A percentile compares a stretch with the other conserved stretches of the same genome.
Evolutionary conservation across 2,888 invertebrate genomes (phyloP).

Genomic region (Melipona beecheii): DNA sequence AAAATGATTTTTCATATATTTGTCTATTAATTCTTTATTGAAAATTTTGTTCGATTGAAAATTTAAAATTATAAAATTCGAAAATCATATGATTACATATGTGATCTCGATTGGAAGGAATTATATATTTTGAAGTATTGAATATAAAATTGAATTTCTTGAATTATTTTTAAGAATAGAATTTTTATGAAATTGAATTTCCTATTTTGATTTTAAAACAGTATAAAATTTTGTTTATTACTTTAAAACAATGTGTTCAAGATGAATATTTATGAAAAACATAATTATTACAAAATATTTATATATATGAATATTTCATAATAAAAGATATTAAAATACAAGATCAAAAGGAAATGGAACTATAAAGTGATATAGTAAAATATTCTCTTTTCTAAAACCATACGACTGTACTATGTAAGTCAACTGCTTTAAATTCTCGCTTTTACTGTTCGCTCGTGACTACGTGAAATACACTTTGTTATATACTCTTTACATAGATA

Average conservation of each 20-base stretch:
- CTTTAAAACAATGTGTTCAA: neutral
- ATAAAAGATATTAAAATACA: neutral
- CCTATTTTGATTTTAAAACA: neutral
- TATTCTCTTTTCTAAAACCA: neutral
- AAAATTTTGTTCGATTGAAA: neutral
- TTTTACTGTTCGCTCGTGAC: constrained; percentile 2
- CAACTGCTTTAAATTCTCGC: constrained; percentile 6
- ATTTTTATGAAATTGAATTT: neutral
- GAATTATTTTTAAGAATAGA: neutral
- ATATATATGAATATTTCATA: neutral
- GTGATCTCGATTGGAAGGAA: neutral
- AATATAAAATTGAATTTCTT: neutral
- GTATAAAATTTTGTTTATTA: neutral
- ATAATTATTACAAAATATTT: too few species aligned
- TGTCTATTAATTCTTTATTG: neutral
- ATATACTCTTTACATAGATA: neutral
- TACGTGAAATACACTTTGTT: neutral
- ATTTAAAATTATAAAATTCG: too few species aligned
- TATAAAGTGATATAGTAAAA: neutral
- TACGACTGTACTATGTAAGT: neutral
- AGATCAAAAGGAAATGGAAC: neutral
- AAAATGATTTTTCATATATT: too few species aligned
- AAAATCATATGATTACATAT: too few species aligned
- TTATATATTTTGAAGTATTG: neutral
- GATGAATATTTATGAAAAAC: neutral